Percentiles rank a stretch among this genome's conserved stretches.
Evolutionary conservation across 2,113 vertebrate genomes (phyloP).

Genomic region (Chionis minor): DNA sequence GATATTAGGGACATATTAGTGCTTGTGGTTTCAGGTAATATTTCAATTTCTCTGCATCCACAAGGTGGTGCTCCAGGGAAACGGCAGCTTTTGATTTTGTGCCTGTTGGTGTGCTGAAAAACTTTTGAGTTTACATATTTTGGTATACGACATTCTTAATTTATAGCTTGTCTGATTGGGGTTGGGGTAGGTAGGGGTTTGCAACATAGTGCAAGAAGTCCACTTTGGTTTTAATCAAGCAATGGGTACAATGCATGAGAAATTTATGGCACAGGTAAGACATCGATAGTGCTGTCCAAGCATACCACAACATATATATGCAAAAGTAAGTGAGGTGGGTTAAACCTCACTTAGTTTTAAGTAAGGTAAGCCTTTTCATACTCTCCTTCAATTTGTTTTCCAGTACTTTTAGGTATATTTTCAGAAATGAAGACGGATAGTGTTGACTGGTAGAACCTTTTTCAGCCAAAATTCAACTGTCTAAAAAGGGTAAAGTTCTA

Average conservation of each 20-base stretch:
- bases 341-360: too few relatives aligned
- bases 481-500: not conserved
- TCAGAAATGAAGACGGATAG: not conserved
- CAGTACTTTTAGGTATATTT: not conserved
- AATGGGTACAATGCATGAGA: not conserved
- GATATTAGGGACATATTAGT: not conserved
- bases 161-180: not conserved
- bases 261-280: not conserved
- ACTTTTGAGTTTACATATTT: not conserved
- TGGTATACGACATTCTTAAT: not conserved
- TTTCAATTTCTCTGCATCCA: not conserved
- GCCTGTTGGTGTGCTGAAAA: not conserved
- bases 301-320: not conserved
- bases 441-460: not conserved
- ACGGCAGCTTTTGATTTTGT: not conserved
- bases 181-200: not conserved
- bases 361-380: not conserved
- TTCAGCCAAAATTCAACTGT: not conserved
- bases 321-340: not conserved
- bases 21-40: not conserved
- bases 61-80: conserved; percentile 63
- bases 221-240: not conserved
- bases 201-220: not conserved
- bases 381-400: not conserved
- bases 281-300: not conserved